Conservation (phyloP, 1,140 invertebrate genomes). For the Pemphigus obesinymphae region DNA sequence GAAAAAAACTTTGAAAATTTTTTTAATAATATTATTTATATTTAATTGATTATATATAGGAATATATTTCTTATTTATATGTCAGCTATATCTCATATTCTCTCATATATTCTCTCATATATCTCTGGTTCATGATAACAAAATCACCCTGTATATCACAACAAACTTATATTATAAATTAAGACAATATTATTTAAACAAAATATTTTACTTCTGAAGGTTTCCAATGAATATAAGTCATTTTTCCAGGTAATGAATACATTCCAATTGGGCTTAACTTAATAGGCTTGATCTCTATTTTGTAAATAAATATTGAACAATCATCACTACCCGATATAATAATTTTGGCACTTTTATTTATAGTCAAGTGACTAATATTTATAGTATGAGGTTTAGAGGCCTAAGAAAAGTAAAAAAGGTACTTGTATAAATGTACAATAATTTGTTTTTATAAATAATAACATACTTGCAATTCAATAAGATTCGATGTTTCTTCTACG, state of each 20-base stretch:
- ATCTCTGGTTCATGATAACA: no score
- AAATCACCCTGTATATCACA: no score
- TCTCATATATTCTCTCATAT: no score
- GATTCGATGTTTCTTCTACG: not conserved
- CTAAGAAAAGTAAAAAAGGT: conserved; percentile 47
- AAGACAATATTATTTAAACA: no score
- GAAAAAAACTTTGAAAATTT: no score
- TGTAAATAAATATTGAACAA: conserved; percentile 63
- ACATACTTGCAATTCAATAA: conserved; percentile 24
- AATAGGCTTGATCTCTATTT: conserved; percentile 49
- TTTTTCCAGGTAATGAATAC: conserved; percentile 57
- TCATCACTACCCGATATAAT: conserved; percentile 63
- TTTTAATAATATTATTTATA: no score
- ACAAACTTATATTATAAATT: no score
- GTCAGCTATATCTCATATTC: no score
- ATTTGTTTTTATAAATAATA: not conserved
- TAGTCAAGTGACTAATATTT: conserved; percentile 57
- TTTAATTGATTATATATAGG: no score
- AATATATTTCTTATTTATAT: no score
- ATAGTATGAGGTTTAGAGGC: conserved; percentile 63
- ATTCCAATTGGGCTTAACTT: conserved; percentile 62
- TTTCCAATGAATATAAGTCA: conserved; percentile 64
- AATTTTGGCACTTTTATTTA: conserved; percentile 56
- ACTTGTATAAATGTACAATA: not conserved
- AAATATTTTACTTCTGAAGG: conserved; percentile 51